Conservation (phyloP, 1,140 invertebrate genomes). For the Cryptotermes secundus region DNA sequence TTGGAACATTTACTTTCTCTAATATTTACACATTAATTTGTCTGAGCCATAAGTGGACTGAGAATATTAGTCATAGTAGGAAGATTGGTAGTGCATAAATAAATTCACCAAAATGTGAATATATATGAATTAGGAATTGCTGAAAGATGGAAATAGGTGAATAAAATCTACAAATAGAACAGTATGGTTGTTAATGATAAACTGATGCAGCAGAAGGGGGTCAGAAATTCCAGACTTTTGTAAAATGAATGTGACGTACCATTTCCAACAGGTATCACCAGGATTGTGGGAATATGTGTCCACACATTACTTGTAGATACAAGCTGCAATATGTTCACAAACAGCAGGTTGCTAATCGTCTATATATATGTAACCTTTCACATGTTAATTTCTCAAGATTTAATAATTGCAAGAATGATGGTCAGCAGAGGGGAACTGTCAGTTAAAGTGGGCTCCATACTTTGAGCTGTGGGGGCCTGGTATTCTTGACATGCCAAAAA, state of each 20-base stretch:
- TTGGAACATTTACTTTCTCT: background rate
- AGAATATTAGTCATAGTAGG: background rate
- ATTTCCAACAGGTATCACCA: background rate
- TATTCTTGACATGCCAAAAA: too few species aligned
- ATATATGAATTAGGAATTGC: background rate
- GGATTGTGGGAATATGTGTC: background rate
- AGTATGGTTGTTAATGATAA: background rate
- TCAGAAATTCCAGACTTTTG: background rate
- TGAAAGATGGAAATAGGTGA: background rate
- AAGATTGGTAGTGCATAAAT: background rate
- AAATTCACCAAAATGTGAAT: background rate
- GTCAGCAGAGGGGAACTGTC: too few species aligned
- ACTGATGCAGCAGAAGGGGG: background rate
- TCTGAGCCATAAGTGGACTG: background rate
- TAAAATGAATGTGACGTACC: background rate
- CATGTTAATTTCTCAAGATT: too few species aligned
- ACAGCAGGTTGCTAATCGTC: too few species aligned
- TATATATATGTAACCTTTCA: too few species aligned
- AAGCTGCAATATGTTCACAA: too few species aligned
- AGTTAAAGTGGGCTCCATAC: too few species aligned
- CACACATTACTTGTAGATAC: background rate
- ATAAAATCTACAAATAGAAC: background rate
- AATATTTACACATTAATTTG: background rate
- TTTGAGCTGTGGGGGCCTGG: too few species aligned
- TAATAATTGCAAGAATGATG: too few species aligned